Conservation (phyloP, 2,888 invertebrate species). For the Drosophila demipolita region DNA sequence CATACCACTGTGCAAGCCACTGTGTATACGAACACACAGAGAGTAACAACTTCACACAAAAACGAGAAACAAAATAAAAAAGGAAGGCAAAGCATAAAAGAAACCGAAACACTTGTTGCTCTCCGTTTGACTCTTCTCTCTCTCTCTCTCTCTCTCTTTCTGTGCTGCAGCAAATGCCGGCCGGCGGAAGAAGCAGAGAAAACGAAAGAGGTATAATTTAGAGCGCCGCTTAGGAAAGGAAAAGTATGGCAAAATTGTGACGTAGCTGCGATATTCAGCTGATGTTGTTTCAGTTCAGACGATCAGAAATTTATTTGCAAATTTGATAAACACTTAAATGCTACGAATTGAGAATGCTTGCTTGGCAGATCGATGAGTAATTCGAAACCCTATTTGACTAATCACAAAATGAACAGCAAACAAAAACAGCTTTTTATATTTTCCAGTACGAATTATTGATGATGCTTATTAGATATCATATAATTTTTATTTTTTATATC, state of each 20-base stretch:
- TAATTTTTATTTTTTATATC: background rate
- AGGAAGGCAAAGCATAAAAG: constrained; percentile 27
- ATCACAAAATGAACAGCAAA: background rate
- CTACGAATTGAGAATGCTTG: constrained; percentile 7
- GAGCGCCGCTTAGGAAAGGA: constrained; percentile 45
- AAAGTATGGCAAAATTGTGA: constrained; percentile 29
- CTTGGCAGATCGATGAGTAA: constrained; percentile 57
- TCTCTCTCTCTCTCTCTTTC: constrained; percentile 13
- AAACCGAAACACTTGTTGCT: constrained; percentile 58
- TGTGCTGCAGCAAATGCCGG: constrained; percentile 53
- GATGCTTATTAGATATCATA: background rate
- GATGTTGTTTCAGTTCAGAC: background rate
- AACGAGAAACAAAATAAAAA: constrained; percentile 5
- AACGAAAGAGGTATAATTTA: constrained; percentile 8
- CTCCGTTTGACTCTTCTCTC: constrained; percentile 25
- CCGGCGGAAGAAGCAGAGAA: constrained; percentile 65
- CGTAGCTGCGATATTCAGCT: constrained; percentile 12
- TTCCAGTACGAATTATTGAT: background rate
- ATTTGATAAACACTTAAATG: constrained; percentile 9
- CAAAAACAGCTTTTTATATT: background rate
- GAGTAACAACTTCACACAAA: constrained; percentile 36
- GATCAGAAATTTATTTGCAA: constrained; percentile 20
- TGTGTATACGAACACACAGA: constrained; percentile 1
- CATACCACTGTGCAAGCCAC: constrained; percentile 20
- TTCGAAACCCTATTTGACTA: constrained; percentile 32